Evolutionary conservation across 1,140 invertebrate species (phyloP), one percentile per base, ranked within the genome.

Genomic region (Listronotus oregonensis): DNA sequence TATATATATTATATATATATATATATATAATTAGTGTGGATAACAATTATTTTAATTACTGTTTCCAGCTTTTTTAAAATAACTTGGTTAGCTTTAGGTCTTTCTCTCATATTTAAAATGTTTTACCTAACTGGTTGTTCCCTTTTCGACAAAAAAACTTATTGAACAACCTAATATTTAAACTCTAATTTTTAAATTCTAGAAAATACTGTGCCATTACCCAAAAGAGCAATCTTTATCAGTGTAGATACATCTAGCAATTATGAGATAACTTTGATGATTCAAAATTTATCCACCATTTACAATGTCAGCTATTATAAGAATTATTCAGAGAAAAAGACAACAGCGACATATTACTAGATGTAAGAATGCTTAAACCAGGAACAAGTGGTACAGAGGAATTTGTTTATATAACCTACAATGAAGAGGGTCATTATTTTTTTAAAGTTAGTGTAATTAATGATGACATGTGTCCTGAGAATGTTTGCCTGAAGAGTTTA

Each of bases 371-470:
- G 27, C 43, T 73, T 46, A 14, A 64, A 34, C 7, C 31, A 17
- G 15, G 15, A 31, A 12, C 17, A 0, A 43, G 64, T 32, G 32
- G 40, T 3, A 32, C 50, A 42, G 11, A 57, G 27, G 14, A 57
- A 12, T 71, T 67, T 43, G 66, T 69, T n/a, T 69, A 68, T 55
- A 60, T 60, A 7, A 73, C 71, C 7, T 73, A 71, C 42, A 69
- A 67, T 58, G 69, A 73, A 43, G 71, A 69, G 21, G 71, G 71
- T 3, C 39, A 68, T 54, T 73, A 73, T 43, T 73, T 56, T 64
- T 73, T 73, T 59, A 59, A 59, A 47, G 43, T 73, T 44, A 65
- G 66, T 8, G 62, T 63, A 7, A 52, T 73, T 21, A 66, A 43
- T 51, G 44, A 66, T 12, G 17, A 47, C 21, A 1, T 27, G 21